Evolutionary conservation across 37 sponge, comb jelly and placozoan genomes (phyloP), one percentile per base, ranked within the genome.

Genomic region (Cladorhizidae sp.): DNA sequence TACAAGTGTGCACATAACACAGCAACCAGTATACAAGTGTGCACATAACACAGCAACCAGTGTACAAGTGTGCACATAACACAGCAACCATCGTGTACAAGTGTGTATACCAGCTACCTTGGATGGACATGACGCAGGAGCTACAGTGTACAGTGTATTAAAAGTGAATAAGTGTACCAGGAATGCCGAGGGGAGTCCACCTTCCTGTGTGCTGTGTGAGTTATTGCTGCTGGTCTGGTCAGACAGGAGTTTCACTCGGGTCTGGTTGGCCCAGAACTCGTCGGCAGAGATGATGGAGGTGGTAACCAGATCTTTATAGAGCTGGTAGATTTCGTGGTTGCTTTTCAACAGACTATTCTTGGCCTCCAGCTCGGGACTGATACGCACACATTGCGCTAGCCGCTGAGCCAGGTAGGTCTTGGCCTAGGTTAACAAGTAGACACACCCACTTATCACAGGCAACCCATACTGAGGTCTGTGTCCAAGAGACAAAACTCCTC

Each of bases 211-310:
- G 12, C 41, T 21, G 43, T 18, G 22, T 18, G 45, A 22, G 42
- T 8, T 22, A 22, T 23, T 36, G 25, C 1, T 39, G 36, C 41
- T 40, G 2, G 1, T 36, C 67, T 32, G 17, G 57, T 25, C 33
- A 5, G 40, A 72, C 72, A 43, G 40, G 3, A 40, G 17, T 8
- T 56, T 9, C 50, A 9, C 38, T 25, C 80, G 71, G 23, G 57
- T 1, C 32, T 86, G 52, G 57, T 90, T 86, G 31, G 90, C 90
- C 96, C 96, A 95, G 71, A 95, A 95, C 65, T 95, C 96, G 23
- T 95, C 94, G 18, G 96, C 85, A 54, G 86, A 75, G 6, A 95
- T 88, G 52, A 93, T 39, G 20, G 88, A 85, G 33, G 86, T 80
- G 0, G 71, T 79, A 0, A 95, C 96, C 35, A 95, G 83, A 45